Conservation (phyloP, 2,888 invertebrate genomes). For the Tetanocera ferruginea region DNA sequence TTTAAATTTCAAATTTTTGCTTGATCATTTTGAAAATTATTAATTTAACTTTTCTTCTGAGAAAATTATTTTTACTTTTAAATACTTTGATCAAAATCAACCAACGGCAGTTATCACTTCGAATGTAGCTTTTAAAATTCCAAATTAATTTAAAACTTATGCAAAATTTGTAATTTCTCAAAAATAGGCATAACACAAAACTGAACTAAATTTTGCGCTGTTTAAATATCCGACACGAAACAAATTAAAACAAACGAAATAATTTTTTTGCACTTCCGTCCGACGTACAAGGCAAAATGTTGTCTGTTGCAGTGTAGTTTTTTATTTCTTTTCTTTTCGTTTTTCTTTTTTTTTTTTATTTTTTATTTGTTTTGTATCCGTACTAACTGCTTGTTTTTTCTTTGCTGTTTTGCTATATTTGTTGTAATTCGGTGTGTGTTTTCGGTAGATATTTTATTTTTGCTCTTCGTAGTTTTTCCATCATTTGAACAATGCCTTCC, state of each 20-base stretch:
- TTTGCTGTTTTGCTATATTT: conserved; percentile 26
- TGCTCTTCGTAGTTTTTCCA: not conserved
- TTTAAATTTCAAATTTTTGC: not conserved
- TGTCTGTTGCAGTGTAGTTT: conserved; percentile 28
- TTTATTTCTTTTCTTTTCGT: not conserved
- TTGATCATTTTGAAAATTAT: not conserved
- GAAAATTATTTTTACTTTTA: not conserved
- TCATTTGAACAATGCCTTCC: conserved; percentile 46
- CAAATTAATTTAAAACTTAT: not conserved
- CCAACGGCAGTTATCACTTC: not conserved
- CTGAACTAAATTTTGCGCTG: conserved; percentile 36
- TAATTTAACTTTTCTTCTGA: not conserved
- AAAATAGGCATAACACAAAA: not conserved
- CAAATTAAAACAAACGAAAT: conserved; percentile 47
- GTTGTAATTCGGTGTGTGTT: conserved; percentile 5
- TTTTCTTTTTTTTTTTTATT: conserved; percentile 18
- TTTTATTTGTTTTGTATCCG: conserved; percentile 5
- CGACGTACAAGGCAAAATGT: conserved; percentile 42
- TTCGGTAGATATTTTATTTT: not conserved
- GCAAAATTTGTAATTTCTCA: not conserved
- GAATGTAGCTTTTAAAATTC: not conserved
- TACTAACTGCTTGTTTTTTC: not conserved
- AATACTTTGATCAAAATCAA: not conserved
- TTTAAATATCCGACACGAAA: conserved; percentile 43
- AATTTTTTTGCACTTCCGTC: conserved; percentile 47